Evolutionary conservation across 1,140 invertebrate species (phyloP), one percentile per base, ranked within the genome.

Genomic region (Drosophila erecta): DNA sequence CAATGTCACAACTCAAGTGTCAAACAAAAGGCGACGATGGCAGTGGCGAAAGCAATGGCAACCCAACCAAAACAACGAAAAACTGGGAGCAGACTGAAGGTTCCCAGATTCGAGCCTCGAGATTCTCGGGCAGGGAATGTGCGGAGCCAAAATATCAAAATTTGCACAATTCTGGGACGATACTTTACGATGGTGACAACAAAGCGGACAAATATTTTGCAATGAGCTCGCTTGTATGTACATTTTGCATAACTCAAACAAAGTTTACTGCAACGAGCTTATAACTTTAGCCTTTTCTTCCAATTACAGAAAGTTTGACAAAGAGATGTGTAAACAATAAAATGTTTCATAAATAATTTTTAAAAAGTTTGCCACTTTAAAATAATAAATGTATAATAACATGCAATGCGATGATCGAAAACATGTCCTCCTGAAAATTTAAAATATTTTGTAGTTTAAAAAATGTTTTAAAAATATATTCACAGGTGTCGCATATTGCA

Each of bases 1-100:
- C 76, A 85, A 85, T 80, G 81, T 74, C 81, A 85, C 76, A 72
- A 77, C 64, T 70, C 66, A 84, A 84, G 76, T 84, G 76, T 84
- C 76, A 84, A 69, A 69, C 76, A 83, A 83, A 83, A 84, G 55
- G 62, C 76, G 72, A 70, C 60, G 76, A 81, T 73, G 62, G 59
- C 76, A 56, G 57, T 79, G 66, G 51, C 56, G 55, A 74, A 62
- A 50, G 54, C 47, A 56, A 37, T 56, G 59, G 22, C 43, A 55
- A 59, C 20, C 22, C 43, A 55, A 59, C 20, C 38, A 35, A 66
- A 44, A 44, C 20, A 20, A 46, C 58, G 24, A 37, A 37, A 4
- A 12, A 7, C 15, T 3, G 30, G 30, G 12, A 15, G 12, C 4
- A 30, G 30, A 30, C 8, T 30, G 7, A 7, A 30, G 30, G 30